A percentile compares a stretch with the other conserved stretches of the same genome.
Conservation (phyloP, 2,113 vertebrate species). For the Pelusios castaneus region DNA sequence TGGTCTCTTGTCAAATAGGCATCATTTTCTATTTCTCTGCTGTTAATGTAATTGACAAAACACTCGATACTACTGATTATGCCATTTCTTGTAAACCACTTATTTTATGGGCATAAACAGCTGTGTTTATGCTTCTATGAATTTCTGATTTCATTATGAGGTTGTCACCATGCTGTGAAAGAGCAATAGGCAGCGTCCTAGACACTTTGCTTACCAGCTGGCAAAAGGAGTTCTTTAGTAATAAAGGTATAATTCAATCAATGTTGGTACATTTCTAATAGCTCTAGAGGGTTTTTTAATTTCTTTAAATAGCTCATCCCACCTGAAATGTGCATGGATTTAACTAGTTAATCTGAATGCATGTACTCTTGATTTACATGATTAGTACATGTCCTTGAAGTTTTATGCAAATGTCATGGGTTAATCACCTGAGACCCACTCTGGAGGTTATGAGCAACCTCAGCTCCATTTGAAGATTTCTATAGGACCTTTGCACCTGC, state of each 20-base stretch:
- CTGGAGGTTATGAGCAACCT: background rate
- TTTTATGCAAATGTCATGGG: background rate
- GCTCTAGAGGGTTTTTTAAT: background rate
- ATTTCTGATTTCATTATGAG: constrained; percentile 67
- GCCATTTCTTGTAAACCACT: constrained; percentile 69
- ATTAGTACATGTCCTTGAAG: background rate
- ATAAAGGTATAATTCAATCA: constrained; percentile 43
- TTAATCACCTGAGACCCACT: background rate
- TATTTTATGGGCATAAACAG: constrained; percentile 70
- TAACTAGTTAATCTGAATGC: constrained; percentile 10
- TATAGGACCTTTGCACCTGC: background rate
- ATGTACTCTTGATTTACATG: background rate
- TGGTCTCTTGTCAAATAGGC: constrained; percentile 63
- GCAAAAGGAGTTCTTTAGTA: constrained; percentile 26
- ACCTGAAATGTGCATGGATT: background rate
- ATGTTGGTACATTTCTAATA: background rate
- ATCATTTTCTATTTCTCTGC: constrained; percentile 68
- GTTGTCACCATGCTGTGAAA: constrained; percentile 51
- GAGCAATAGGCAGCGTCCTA: constrained; percentile 44
- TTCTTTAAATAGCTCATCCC: background rate
- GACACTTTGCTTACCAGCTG: constrained; percentile 52
- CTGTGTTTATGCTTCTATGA: constrained; percentile 71
- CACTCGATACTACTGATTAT: constrained; percentile 70
- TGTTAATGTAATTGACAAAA: constrained; percentile 78
- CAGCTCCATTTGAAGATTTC: background rate